Conservation (phyloP, 1,140 invertebrate genomes). For the Eupristina koningsbergeri region DNA sequence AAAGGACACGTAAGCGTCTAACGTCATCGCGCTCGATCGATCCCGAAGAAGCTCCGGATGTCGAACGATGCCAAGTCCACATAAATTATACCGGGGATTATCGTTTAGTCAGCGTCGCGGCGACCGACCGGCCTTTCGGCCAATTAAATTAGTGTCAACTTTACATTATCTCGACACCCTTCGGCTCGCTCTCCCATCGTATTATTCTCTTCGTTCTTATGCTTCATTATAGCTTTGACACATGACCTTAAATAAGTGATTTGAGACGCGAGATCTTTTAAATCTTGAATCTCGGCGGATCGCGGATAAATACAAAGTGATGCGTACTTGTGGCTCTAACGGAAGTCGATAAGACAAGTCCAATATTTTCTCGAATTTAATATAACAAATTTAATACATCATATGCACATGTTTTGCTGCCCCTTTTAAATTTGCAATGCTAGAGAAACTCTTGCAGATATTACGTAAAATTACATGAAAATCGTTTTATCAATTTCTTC, state of each 20-base stretch:
- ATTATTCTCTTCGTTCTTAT: too few species aligned
- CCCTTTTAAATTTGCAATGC: neutral
- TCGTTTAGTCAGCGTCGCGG: constrained; percentile 20
- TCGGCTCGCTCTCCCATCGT: too few species aligned
- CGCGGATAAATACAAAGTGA: neutral
- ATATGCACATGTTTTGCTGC: neutral
- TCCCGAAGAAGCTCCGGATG: neutral
- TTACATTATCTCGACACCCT: neutral
- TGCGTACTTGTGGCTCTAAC: neutral
- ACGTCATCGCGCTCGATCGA: neutral
- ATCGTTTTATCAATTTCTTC: neutral
- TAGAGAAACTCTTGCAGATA: neutral
- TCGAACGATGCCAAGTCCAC: neutral
- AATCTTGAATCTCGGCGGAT: neutral
- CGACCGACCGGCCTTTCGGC: neutral
- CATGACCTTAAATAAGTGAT: neutral
- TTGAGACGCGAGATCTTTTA: neutral
- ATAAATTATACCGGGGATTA: constrained; percentile 14
- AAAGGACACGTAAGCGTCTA: neutral
- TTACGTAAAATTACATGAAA: neutral
- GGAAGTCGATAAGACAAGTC: neutral
- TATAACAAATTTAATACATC: neutral
- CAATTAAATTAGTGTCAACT: constrained; percentile 26
- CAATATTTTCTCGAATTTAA: neutral
- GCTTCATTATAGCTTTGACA: too few species aligned